phyloP scores from a whole-genome alignment of 2,888 invertebrate genomes.

The Pammene aurita region DNA sequence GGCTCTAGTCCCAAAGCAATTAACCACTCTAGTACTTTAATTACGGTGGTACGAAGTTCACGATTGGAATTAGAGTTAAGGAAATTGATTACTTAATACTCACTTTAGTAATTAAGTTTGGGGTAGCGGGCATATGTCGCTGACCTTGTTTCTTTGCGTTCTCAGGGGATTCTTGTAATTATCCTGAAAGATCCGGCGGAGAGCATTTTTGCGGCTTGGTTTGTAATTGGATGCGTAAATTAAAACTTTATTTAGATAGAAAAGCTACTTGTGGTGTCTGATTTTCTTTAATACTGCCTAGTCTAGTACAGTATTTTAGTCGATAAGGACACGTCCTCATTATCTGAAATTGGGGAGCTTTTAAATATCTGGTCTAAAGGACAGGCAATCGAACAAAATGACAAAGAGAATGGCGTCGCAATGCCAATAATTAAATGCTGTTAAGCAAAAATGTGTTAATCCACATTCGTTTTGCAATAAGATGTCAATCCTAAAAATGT shows the following conservation, averaged over 20 bases:
- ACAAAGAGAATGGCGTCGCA: too few relatives aligned
- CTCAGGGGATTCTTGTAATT: slow-evolving; percentile 11
- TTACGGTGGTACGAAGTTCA: slow-evolving; percentile 55
- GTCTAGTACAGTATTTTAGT: too few relatives aligned
- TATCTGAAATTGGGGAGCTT: too few relatives aligned
- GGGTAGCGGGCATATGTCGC: slow-evolving; percentile 24
- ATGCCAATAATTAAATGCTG: too few relatives aligned
- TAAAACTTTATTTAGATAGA: background rate
- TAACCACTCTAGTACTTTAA: slow-evolving; percentile 58
- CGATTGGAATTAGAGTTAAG: slow-evolving; percentile 51
- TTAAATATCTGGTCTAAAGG: too few relatives aligned
- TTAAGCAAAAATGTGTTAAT: too few relatives aligned
- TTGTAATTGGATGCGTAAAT: background rate
- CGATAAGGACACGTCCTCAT: too few relatives aligned
- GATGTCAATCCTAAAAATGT: too few relatives aligned
- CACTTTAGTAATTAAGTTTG: slow-evolving; percentile 38
- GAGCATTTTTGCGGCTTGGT: slow-evolving; percentile 3
- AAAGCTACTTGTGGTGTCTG: too few relatives aligned
- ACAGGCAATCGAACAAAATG: too few relatives aligned
- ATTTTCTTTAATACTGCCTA: too few relatives aligned
- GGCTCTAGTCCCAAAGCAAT: slow-evolving; percentile 57
- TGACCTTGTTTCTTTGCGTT: slow-evolving; percentile 19
- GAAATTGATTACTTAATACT: slow-evolving; percentile 54
- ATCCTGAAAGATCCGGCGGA: slow-evolving; percentile 11
- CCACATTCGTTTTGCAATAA: too few relatives aligned